Evolutionary conservation across 2,888 invertebrate genomes (phyloP).

Genomic region (Myathropa florea): DNA sequence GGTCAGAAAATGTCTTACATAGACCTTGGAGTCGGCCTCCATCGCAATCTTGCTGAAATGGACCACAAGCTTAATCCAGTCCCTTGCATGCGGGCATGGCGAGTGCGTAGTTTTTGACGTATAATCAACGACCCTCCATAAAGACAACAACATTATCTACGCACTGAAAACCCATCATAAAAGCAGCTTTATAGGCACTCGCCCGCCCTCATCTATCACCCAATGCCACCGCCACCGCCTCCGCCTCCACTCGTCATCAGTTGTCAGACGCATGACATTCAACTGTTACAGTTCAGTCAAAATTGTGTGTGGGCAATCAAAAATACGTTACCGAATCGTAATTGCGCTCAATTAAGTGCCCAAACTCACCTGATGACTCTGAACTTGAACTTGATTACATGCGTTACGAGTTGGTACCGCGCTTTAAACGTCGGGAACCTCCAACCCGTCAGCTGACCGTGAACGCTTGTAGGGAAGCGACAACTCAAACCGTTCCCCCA

Average conservation of each 20-base stretch:
- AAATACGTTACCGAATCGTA: constrained; percentile 25
- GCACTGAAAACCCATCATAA: neutral
- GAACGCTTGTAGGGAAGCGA: neutral
- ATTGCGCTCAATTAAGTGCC: neutral
- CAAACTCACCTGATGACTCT: neutral
- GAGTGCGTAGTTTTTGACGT: neutral
- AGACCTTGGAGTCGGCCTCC: neutral
- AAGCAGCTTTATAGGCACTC: neutral
- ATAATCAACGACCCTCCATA: no score
- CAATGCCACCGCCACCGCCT: neutral
- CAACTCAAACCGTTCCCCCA: neutral
- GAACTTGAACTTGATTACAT: constrained; percentile 44
- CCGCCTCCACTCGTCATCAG: neutral
- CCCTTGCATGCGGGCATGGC: neutral
- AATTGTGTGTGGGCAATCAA: constrained; percentile 15
- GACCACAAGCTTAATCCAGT: neutral
- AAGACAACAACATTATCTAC: no score
- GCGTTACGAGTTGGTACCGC: constrained; percentile 7
- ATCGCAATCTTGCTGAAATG: neutral
- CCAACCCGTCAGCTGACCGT: neutral
- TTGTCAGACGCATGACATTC: neutral
- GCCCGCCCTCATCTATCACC: no score
- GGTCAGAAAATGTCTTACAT: constrained; percentile 18
- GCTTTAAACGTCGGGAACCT: neutral
- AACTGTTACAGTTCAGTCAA: neutral